Conservation (phyloP, 1,140 invertebrate species). For the Caenorhabditis latens region DNA sequence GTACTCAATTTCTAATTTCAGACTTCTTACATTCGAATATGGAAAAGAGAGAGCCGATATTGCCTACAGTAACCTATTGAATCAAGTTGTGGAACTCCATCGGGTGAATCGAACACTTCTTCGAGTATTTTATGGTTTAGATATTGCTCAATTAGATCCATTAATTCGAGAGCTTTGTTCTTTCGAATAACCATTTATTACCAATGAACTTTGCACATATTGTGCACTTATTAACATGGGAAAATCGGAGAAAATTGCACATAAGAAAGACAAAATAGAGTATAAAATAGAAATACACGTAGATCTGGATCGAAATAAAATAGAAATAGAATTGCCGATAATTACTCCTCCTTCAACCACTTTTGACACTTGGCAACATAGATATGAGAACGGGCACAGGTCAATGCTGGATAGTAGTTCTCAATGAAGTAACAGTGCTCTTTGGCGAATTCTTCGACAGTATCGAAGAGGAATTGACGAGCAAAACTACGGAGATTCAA, state of each 20-base stretch:
- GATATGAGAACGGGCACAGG: neutral
- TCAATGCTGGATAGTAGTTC: slow-evolving; percentile 41
- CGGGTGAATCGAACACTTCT: slow-evolving; percentile 27
- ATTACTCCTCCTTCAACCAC: slow-evolving; percentile 40
- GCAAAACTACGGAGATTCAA: slow-evolving; percentile 44
- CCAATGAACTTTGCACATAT: slow-evolving; percentile 34
- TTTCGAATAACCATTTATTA: slow-evolving; percentile 52
- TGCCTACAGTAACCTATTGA: slow-evolving; percentile 29
- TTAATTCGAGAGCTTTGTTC: slow-evolving; percentile 35
- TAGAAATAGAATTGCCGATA: neutral
- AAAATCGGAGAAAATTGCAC: slow-evolving; percentile 24
- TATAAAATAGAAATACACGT: slow-evolving; percentile 32
- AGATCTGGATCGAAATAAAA: slow-evolving; percentile 47
- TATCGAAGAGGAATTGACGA: slow-evolving; percentile 34
- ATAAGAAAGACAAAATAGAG: neutral
- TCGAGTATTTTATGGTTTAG: slow-evolving; percentile 37
- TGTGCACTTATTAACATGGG: slow-evolving; percentile 22
- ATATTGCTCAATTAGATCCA: slow-evolving; percentile 48
- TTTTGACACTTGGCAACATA: slow-evolving; percentile 43
- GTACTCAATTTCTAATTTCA: neutral
- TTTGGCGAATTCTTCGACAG: slow-evolving; percentile 21
- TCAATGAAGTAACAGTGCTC: slow-evolving; percentile 46
- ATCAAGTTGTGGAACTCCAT: slow-evolving; percentile 34
- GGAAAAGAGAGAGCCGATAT: slow-evolving; percentile 15
- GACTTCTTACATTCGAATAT: slow-evolving; percentile 32